Evolutionary conservation across 2,113 vertebrate genomes (phyloP), one percentile per base, ranked within the genome.

Genomic region (Cololabis saira): DNA sequence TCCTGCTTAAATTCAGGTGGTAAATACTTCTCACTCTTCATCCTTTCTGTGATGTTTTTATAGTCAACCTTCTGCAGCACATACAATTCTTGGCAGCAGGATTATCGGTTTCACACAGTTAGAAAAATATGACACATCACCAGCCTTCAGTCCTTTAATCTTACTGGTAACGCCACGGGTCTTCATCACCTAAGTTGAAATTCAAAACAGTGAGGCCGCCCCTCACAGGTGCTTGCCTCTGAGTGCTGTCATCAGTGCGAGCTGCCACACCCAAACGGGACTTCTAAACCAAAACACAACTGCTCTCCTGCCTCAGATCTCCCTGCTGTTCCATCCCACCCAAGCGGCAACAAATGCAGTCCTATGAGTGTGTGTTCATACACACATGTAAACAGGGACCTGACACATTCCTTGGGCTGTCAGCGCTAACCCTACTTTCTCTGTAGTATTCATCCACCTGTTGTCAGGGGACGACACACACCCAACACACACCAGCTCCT

Each of bases 241-340:
- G 55, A 21, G 37, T 70, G 88, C 51, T 80, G 75, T 67, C 58
- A 33, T 77, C 80, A 58, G 69, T 53, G 67, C 68, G 71, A 85
- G 73, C 72, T 60, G 81, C 77, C 70, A 74, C 76, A 68, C 85
- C 82, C 86, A 79, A 80, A 89, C 71, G 74, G 70, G 67, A 48
- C 78, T 57, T 74, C 71, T 61, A 76, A 87, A 79, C 76, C 88
- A 85, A 87, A 90, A 88, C 78, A 83, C 87, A 87, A 90, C 67
- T 80, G 84, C 74, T 84, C 47, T 37, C 74, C 58, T 71, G 40
- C 59, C 73, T 87, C 51, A 89, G 81, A 87, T 88, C 81, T 90
- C 74, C 82, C 85, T 87, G 76, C 77, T 89, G 87, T 74, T 81
- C 75, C 18, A 83, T 89, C 87, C 84, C 91, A 91, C 90, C 88